Evolutionary conservation across 2,888 invertebrate genomes (phyloP).

Genomic region (Nomada ruficornis): DNA sequence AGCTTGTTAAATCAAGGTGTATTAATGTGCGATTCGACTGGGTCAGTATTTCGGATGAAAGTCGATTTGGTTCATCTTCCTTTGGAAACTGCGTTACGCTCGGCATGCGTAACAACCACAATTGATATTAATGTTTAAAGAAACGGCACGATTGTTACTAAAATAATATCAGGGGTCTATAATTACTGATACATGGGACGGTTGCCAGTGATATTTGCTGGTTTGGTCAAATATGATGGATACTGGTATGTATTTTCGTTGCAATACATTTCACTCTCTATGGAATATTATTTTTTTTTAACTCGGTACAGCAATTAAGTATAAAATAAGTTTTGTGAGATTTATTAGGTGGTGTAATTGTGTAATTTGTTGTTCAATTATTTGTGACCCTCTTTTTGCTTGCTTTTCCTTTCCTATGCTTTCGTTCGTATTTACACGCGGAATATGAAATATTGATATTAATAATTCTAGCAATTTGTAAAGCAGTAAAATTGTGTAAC

Average conservation of each 20-base stretch:
- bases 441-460: too few species aligned
- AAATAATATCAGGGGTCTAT: slow-evolving; percentile 7
- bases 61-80: background rate
- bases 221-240: slow-evolving; percentile 9
- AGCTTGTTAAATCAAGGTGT: background rate
- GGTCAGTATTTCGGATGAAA: background rate
- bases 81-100: background rate
- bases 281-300: too few species aligned
- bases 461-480: too few species aligned
- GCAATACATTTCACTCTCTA: background rate
- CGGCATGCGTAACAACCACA: background rate
- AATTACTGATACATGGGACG: background rate
- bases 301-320: background rate
- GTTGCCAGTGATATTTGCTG: background rate
- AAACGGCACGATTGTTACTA: background rate
- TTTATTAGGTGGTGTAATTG: too few species aligned
- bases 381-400: too few species aligned
- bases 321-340: background rate
- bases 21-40: background rate
- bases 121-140: slow-evolving; percentile 27
- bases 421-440: too few species aligned
- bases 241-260: background rate
- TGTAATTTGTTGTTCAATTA: background rate
- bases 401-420: too few species aligned
- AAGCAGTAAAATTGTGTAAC: too few species aligned